Base-by-base conservation (phyloP, 1,140 invertebrate genomes). In the Dolichoris vasculosae region DNA sequence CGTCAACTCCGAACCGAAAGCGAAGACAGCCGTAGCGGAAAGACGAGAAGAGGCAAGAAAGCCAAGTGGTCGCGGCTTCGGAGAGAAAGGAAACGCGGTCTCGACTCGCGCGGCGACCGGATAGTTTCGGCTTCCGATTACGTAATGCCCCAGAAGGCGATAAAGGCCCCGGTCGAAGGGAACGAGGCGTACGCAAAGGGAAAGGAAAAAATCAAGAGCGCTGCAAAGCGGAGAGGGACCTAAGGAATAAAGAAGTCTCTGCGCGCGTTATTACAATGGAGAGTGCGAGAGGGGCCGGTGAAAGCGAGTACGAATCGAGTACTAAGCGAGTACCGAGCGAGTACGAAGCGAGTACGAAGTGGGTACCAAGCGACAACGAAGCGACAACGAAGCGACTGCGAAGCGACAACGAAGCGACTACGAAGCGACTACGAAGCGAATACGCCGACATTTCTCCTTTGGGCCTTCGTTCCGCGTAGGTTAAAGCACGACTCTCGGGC, bases 91-190 rank as follows among this genome's bases (percentile, higher is more conserved):
- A 81, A 85, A 64, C 51, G 78, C 55, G 48, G 7, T 51, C 48
- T 51, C 48, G 46, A 13, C n/a, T 11, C 35, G 38, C 43, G 43
- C 17, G 46, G 67, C n/a, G 83, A 83, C 51, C 71, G 73, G 82
- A 76, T 84, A 77, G 75, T 78, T 83, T 83, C 38, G 73, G 83
- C 76, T 55, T 80, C 77, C 77, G 46, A 82, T 80, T 75, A 55
- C 77, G 69, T 75, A 87, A 77, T 30, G 46, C 32, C 2, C 64
- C 76, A 30, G 73, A 67, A 75, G 71, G 76, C 71, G 78, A 59
- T 11, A 51, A 63, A 51, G 67, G 23, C 69, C 13, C 9, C 55
- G 55, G 13, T 13, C 69, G 69, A 73, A 73, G 69, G 69, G 69
- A 73, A 43, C 69, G 40, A 26, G 23, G 30, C 30, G 55, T 40